These are phyloP conservation scores for Conistra vaccinii DNA, from an alignment of 2,888 invertebrate genomes.

Conservation along the genomic window DNA sequence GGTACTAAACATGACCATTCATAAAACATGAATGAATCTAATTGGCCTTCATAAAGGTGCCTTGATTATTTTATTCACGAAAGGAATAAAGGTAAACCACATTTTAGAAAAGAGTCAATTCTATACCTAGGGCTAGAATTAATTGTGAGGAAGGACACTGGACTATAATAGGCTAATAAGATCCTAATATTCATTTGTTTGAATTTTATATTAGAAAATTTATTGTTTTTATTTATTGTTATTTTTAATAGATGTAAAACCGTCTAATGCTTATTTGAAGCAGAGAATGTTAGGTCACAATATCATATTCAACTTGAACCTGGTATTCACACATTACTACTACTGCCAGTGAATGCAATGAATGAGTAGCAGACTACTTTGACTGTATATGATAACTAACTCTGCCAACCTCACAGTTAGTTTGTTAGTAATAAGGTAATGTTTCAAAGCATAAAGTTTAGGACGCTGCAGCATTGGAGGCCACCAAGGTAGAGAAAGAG, in stretches of 20 bases:
- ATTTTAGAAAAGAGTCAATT: constrained; percentile 1
- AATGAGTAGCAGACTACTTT: not conserved
- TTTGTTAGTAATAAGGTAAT: not conserved
- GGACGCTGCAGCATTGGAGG: not conserved
- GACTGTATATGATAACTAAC: not conserved
- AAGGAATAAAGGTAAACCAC: constrained; percentile 2
- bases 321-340: not conserved
- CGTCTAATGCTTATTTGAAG: not conserved
- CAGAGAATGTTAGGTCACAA: not conserved
- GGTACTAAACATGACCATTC: not conserved
- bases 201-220: too few species aligned
- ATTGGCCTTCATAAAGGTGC: not conserved
- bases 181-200: not conserved
- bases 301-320: not conserved
- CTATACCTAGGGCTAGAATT: not conserved
- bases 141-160: not conserved
- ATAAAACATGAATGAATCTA: constrained; percentile 7
- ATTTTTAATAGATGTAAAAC: not conserved
- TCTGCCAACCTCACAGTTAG: not conserved
- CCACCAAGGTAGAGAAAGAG: not conserved
- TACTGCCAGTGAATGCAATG: not conserved
- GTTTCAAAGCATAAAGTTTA: not conserved
- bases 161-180: not conserved
- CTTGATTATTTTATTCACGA: constrained; percentile 9
- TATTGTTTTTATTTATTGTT: too few species aligned